Evolutionary conservation across 2,797 vertebrate genomes (phyloP).

Genomic region (Forpus xanthops): DNA sequence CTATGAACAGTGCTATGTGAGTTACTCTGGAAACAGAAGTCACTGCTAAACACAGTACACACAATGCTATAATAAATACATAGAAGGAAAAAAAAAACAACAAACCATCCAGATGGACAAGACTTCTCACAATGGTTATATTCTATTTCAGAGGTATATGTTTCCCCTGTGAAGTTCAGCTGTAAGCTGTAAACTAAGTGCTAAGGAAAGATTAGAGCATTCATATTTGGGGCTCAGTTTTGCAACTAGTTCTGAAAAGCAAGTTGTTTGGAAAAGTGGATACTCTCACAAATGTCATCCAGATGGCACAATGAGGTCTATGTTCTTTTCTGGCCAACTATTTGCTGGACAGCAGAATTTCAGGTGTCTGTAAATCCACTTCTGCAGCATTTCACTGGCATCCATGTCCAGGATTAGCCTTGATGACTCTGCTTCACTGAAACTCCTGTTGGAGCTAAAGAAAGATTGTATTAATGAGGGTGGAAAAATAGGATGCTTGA

Average conservation of each 20-base stretch:
- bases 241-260: not conserved
- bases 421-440: not conserved
- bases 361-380: not conserved
- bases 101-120: not conserved
- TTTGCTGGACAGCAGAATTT: not conserved
- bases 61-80: not conserved
- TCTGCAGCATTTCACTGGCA: rapidly evolving
- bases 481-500: not conserved
- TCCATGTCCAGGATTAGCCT: not conserved
- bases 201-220: not conserved
- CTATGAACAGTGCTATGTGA: not conserved
- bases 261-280: not conserved
- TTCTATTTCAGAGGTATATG: rapidly evolving
- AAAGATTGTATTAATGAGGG: not conserved
- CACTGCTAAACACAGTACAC: not conserved
- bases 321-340: not conserved
- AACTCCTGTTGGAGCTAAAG: not conserved
- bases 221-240: not conserved
- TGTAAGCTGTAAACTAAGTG: not conserved
- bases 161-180: not conserved
- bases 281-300: not conserved
- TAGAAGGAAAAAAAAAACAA: not conserved
- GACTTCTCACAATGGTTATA: not conserved
- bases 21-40: not conserved
- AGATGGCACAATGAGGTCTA: not conserved